A percentile compares a stretch with the other conserved stretches of the same genome.
These are phyloP conservation scores for Neodontobutis hainanensis DNA, from an alignment of 2,113 vertebrate genomes.

Conservation along the genomic window DNA sequence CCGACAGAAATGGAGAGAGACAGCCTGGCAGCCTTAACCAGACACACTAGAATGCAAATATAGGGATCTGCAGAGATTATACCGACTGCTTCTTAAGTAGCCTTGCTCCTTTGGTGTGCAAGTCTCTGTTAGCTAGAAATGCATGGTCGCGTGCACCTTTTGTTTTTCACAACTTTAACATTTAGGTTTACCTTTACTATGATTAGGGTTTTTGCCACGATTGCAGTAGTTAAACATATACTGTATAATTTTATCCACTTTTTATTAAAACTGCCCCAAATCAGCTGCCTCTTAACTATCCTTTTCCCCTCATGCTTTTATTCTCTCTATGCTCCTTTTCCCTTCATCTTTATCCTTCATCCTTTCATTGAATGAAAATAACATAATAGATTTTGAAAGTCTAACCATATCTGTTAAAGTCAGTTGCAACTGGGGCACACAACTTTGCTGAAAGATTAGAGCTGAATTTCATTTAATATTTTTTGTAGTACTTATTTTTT, in stretches of 20 bases:
- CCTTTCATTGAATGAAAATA: slow-evolving; percentile 47
- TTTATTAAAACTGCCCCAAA: slow-evolving; percentile 37
- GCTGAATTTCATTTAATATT: slow-evolving; percentile 35
- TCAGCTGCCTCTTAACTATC: slow-evolving; percentile 52
- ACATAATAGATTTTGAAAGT: slow-evolving; percentile 50
- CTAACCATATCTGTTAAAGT: slow-evolving; percentile 45
- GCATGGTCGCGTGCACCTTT: slow-evolving; percentile 45
- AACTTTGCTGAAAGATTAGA: slow-evolving; percentile 47
- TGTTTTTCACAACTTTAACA: slow-evolving; percentile 44
- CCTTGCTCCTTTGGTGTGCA: slow-evolving; percentile 23
- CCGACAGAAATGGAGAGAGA: slow-evolving; percentile 49
- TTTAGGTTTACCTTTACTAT: slow-evolving; percentile 14
- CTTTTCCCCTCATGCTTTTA: slow-evolving; percentile 47
- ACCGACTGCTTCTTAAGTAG: slow-evolving; percentile 46
- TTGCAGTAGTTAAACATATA: slow-evolving; percentile 53
- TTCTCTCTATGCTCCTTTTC: slow-evolving; percentile 24
- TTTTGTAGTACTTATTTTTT: slow-evolving; percentile 8
- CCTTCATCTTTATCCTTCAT: slow-evolving; percentile 22
- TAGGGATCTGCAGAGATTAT: slow-evolving; percentile 56
- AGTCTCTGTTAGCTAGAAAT: slow-evolving; percentile 25
- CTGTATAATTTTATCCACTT: slow-evolving; percentile 42
- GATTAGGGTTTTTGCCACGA: too few relatives aligned
- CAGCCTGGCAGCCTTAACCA: slow-evolving; percentile 59
- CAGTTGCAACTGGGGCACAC: slow-evolving; percentile 43
- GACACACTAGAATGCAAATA: slow-evolving; percentile 71